Evolutionary conservation across 2,888 invertebrate genomes (phyloP).

Genomic region (Lycia hirtaria): DNA sequence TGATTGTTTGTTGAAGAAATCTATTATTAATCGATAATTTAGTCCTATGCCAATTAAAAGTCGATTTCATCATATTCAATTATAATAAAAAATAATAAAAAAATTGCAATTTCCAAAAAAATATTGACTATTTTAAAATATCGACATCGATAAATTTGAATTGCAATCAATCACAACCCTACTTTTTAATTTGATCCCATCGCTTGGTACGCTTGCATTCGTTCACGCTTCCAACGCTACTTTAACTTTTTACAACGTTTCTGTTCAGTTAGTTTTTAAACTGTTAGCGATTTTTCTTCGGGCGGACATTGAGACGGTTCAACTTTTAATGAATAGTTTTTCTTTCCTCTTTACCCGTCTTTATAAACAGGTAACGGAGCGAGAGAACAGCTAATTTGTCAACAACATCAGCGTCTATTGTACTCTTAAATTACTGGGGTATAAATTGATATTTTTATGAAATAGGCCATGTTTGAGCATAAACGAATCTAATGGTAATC

Average conservation of each 20-base stretch:
- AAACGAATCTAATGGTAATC: no score
- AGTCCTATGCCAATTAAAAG: no score
- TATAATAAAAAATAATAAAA: no score
- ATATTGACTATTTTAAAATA: no score
- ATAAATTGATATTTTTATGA: no score
- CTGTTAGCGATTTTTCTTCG: conserved; percentile 14
- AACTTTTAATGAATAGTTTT: conserved; percentile 14
- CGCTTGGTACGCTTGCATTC: conserved; percentile 30
- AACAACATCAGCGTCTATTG: no score
- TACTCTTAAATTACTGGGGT: no score
- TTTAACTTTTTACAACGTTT: conserved; percentile 21
- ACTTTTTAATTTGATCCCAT: conserved; percentile 45
- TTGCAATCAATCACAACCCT: conserved; percentile 31
- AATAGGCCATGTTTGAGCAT: no score
- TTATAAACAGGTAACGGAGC: background rate
- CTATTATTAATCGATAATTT: no score
- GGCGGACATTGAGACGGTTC: conserved; percentile 4
- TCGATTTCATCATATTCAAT: no score
- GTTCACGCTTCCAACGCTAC: conserved; percentile 12
- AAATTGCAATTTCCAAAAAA: no score
- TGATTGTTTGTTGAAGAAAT: no score
- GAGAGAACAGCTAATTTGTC: background rate
- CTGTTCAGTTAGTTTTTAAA: conserved; percentile 17
- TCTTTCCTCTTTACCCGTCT: background rate
- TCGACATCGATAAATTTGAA: conserved; percentile 2